Evolutionary conservation across 2,113 vertebrate species (phyloP).

Genomic region (Etheostoma cragini): DNA sequence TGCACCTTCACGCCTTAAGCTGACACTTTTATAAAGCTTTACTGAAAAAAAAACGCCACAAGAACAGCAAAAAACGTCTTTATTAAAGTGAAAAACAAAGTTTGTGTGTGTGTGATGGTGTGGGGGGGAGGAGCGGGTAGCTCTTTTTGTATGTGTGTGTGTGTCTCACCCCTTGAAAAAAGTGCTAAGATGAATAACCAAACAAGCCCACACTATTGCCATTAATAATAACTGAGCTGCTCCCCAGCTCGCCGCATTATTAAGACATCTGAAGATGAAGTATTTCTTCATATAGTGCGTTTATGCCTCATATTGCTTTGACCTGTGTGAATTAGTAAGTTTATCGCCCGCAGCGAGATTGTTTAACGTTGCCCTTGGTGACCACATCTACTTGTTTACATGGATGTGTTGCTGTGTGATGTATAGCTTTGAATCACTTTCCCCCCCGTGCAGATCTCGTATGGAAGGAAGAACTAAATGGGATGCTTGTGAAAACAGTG

Average conservation of each 20-base stretch:
- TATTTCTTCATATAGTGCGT: slow-evolving; percentile 8
- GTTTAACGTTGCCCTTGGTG: not conserved
- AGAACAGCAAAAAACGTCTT: slow-evolving; percentile 59
- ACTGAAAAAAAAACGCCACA: slow-evolving; percentile 37
- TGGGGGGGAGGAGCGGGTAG: not conserved
- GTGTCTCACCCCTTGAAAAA: slow-evolving; percentile 11
- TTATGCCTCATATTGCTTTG: slow-evolving; percentile 29
- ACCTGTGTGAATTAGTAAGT: slow-evolving; percentile 36
- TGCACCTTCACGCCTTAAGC: slow-evolving; percentile 52
- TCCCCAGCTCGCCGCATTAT: slow-evolving; percentile 43
- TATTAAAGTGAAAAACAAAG: slow-evolving; percentile 63
- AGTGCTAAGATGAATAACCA: slow-evolving; percentile 53
- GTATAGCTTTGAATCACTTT: slow-evolving; percentile 2
- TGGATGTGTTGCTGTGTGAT: slow-evolving; percentile 9
- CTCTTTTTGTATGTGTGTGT: slow-evolving; percentile 19
- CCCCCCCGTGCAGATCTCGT: not conserved
- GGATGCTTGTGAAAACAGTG: slow-evolving; percentile 16
- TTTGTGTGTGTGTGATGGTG: slow-evolving; percentile 16
- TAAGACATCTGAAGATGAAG: slow-evolving; percentile 45
- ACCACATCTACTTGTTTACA: slow-evolving; percentile 12
- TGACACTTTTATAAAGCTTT: slow-evolving; percentile 60
- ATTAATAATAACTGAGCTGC: slow-evolving; percentile 59
- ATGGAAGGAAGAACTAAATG: not conserved
- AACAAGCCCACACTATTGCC: slow-evolving; percentile 39
- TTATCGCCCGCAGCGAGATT: not conserved